A percentile compares a stretch with the other conserved stretches of the same genome.
Evolutionary conservation across 2,888 invertebrate species (phyloP).

Genomic region (Ametastegia equiseti): DNA sequence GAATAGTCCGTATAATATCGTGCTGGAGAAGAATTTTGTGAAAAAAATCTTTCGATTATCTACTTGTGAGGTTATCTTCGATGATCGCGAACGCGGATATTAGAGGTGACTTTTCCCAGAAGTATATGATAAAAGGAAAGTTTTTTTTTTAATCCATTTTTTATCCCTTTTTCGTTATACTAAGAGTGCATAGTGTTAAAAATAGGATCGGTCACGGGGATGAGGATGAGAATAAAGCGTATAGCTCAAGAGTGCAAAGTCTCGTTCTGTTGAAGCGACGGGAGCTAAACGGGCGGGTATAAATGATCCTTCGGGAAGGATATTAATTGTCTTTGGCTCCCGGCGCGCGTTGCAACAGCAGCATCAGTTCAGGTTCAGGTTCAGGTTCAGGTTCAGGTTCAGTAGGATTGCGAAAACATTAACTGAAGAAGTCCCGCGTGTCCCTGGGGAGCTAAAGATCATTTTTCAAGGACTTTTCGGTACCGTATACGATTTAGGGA

Average conservation of each 20-base stretch:
- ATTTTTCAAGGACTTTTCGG: conserved; percentile 71
- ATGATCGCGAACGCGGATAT: neutral
- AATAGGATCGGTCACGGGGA: conserved; percentile 74
- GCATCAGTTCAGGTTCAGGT: too few relatives aligned
- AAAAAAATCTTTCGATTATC: too few relatives aligned
- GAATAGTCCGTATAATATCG: too few relatives aligned
- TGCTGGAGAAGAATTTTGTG: too few relatives aligned
- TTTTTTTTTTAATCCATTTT: neutral
- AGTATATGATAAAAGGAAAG: neutral
- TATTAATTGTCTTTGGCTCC: conserved; percentile 72
- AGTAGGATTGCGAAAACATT: conserved; percentile 73
- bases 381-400: conserved; percentile 46
- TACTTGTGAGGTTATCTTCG: neutral
- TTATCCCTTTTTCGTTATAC: neutral
- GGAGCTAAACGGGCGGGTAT: conserved; percentile 74
- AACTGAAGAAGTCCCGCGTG: conserved; percentile 65
- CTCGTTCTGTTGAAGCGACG: conserved; percentile 40
- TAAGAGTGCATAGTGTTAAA: conserved; percentile 63
- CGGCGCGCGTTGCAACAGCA: conserved; percentile 61
- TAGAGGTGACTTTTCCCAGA: neutral
- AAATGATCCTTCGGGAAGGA: conserved; percentile 74
- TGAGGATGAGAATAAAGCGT: conserved; percentile 54
- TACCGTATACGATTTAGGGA: neutral
- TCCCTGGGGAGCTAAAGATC: conserved; percentile 58
- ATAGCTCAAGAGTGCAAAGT: neutral